phyloP scores from a whole-genome alignment of 2,113 vertebrate species.

The Bagarius yarrelli region DNA sequence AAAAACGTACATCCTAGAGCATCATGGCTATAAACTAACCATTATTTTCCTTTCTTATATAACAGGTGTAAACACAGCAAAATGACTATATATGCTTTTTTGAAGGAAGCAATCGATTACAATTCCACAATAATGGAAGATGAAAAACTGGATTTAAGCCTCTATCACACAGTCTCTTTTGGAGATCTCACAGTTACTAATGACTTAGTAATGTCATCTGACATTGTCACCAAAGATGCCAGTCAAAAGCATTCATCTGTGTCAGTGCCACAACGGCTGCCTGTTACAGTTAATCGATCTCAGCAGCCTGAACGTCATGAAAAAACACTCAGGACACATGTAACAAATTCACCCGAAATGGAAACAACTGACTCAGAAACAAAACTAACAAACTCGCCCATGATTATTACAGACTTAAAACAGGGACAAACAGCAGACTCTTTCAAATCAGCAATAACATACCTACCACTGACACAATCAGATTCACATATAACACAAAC shows the following conservation, averaged over 20 bases:
- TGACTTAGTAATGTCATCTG: slow-evolving; percentile 10
- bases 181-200: neutral
- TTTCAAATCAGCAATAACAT: neutral
- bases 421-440: neutral
- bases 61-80: slow-evolving; percentile 65
- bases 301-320: neutral
- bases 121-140: slow-evolving; percentile 46
- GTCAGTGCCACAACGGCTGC: neutral
- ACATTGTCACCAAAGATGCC: slow-evolving; percentile 7
- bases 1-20: neutral
- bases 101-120: slow-evolving; percentile 58
- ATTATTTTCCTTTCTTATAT: neutral
- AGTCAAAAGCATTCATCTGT: neutral
- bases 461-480: neutral
- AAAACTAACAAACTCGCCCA: neutral
- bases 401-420: neutral
- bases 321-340: neutral
- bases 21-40: neutral
- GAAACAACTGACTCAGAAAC: neutral
- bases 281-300: neutral
- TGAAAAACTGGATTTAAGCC: neutral
- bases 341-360: neutral
- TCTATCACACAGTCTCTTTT: slow-evolving; percentile 28
- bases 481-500: neutral
- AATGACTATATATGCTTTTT: slow-evolving; percentile 61